A percentile compares a stretch with the other conserved stretches of the same genome.
Evolutionary conservation across 1,140 invertebrate genomes (phyloP).

Genomic region (Hestina assimilis): DNA sequence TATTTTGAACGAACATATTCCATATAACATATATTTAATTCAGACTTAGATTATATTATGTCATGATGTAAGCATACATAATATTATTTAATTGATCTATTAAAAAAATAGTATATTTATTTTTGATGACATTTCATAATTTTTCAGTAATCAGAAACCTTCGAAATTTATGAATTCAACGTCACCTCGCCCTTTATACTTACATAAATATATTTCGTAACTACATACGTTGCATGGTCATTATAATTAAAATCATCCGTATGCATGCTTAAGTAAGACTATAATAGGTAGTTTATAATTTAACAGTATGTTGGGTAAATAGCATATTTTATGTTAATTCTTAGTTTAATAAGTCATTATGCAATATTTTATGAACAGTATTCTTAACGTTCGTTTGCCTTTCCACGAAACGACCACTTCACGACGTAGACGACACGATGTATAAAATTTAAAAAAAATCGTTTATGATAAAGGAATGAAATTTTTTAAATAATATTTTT

Average conservation of each 20-base stretch:
- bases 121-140: too few species aligned
- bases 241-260: neutral
- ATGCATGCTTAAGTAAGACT: neutral
- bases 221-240: neutral
- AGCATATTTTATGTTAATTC: slow-evolving; percentile 10
- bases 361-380: neutral
- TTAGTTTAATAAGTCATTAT: slow-evolving; percentile 10
- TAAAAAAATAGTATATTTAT: too few species aligned
- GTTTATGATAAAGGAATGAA: too few species aligned
- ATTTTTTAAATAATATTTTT: too few species aligned
- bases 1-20: too few species aligned
- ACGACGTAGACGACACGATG: too few species aligned
- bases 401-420: too few species aligned
- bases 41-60: too few species aligned
- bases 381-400: neutral
- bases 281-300: slow-evolving; percentile 3
- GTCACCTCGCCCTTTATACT: slow-evolving; percentile 21
- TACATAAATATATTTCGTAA: slow-evolving; percentile 22
- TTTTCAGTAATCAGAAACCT: slow-evolving; percentile 36
- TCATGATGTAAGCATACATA: too few species aligned
- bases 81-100: too few species aligned
- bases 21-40: too few species aligned
- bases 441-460: too few species aligned
- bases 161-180: neutral
- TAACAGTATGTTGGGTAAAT: slow-evolving; percentile 1